Evolutionary conservation across 2,113 vertebrate species (phyloP).

Genomic region (Colinus virginianus): DNA sequence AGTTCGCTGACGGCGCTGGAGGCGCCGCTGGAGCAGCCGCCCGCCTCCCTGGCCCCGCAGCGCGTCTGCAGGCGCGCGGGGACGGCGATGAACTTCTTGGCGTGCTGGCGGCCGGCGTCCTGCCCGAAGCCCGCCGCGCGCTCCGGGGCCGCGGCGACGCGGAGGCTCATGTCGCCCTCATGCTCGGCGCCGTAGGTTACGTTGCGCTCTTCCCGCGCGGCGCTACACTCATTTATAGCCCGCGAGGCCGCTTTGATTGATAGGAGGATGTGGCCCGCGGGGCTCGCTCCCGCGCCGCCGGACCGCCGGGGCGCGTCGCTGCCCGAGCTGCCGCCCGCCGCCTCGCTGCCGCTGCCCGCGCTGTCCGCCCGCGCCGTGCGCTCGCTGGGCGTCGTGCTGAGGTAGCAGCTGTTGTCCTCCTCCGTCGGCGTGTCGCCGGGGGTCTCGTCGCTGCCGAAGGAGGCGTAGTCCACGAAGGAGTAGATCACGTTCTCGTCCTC

Average conservation of each 20-base stretch:
- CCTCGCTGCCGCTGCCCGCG: neutral
- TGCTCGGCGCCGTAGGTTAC: conserved; percentile 84
- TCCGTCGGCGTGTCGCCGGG: conserved; percentile 73
- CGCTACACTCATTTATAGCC: conserved; percentile 93
- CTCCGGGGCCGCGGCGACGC: conserved; percentile 79
- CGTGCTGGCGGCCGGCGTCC: conserved; percentile 75
- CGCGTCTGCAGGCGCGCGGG: conserved; percentile 87
- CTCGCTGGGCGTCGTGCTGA: conserved; percentile 80
- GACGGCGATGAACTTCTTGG: conserved; percentile 77
- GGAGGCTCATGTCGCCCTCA: conserved; percentile 86
- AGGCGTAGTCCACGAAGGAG: conserved; percentile 90
- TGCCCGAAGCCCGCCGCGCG: conserved; percentile 67
- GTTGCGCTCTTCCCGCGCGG: conserved; percentile 81
- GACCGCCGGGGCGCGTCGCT: conserved; percentile 51
- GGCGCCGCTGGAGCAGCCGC: conserved; percentile 87
- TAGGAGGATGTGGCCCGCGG: conserved; percentile 91
- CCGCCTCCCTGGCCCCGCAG: conserved; percentile 78
- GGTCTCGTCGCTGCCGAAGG: conserved; percentile 84
- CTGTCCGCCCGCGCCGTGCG: conserved; percentile 62
- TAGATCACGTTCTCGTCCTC: conserved; percentile 89
- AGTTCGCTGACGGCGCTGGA: conserved; percentile 94
- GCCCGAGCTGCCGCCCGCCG: too few relatives aligned
- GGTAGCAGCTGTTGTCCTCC: conserved; percentile 79
- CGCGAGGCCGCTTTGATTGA: conserved; percentile 92
- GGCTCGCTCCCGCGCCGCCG: conserved; percentile 69